These are phyloP conservation scores for Labrus mixtus DNA, from an alignment of 2,113 vertebrate genomes.

Conservation along the genomic window DNA sequence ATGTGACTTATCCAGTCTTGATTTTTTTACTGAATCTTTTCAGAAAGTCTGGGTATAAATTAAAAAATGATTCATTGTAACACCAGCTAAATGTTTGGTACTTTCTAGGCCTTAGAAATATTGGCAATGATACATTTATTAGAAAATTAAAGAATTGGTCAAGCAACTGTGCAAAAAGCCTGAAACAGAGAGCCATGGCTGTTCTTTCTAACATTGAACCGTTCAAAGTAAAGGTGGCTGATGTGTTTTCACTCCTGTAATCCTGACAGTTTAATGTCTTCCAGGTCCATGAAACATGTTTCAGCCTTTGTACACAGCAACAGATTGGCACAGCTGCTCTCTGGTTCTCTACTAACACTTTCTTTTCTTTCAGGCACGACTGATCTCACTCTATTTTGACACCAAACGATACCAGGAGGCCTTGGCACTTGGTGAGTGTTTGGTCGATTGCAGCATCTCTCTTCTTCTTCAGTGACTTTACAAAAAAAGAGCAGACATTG, in stretches of 20 bases:
- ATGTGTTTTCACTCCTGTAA: not conserved
- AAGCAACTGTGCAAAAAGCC: not conserved
- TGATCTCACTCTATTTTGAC: conserved; percentile 98
- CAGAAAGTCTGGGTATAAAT: too few species aligned
- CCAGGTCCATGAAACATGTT: not conserved
- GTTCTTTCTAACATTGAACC: not conserved
- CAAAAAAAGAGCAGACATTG: too few species aligned
- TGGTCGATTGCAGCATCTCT: not conserved
- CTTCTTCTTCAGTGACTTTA: not conserved
- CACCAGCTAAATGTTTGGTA: too few species aligned
- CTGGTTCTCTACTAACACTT: conserved; percentile 13
- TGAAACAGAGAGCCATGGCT: not conserved
- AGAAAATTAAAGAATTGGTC: too few species aligned
- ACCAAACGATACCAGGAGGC: conserved; percentile 99
- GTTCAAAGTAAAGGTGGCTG: not conserved
- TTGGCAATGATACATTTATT: too few species aligned
- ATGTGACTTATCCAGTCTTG: too few species aligned
- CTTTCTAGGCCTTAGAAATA: too few species aligned
- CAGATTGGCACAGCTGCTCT: conserved; percentile 7
- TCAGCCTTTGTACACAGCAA: not conserved
- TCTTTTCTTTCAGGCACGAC: conserved; percentile 87
- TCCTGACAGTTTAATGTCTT: not conserved
- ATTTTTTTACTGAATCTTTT: too few species aligned
- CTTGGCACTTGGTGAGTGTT: conserved; percentile 92
- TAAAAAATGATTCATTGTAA: too few species aligned